Evolutionary conservation across 1,140 invertebrate species (phyloP), one percentile per base, ranked within the genome.

Genomic region (Drosophila truncata): DNA sequence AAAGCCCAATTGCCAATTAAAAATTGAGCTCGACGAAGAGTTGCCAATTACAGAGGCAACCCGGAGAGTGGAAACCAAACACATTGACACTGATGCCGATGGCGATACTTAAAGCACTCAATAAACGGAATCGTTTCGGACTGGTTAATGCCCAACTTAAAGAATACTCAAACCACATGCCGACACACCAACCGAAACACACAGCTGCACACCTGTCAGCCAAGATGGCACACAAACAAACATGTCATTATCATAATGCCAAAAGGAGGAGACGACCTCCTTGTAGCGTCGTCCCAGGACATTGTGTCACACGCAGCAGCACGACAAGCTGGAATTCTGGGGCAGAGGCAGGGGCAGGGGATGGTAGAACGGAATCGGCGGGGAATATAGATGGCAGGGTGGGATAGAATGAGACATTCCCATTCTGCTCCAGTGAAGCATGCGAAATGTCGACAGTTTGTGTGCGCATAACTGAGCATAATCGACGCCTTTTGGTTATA

Each of bases 401-500:
- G 66, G 37, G 23, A 60, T 73, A 73, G 70, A 73, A 73, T 73
- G 70, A 73, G 67, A 72, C 75, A 79, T 79, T 70, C 75, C 80
- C 69, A 84, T 90, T 90, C 84, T 84, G 84, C 81, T 62, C 57
- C 82, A 85, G 58, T 90, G 85, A 85, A 87, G 80, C 84, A 90
- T 82, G 72, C 84, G 80, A 84, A 80, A 88, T 88, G 84, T 85
- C 85, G 87, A 90, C 85, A 90, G 86, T 88, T 90, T 88, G 85
- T 90, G 85, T 90, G 82, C 82, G 85, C 85, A 90, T 90, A 90
- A 90, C 85, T 90, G 86, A 90, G 85, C 85, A 90, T 90, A 90
- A 90, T 88, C 84, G 85, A 90, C 85, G 85, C 85, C 85, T 90
- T 90, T 90, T 88, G 85, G 85, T 90, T 90, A 90, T 90, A 90